Evolutionary conservation across 1,140 invertebrate genomes (phyloP), one percentile per base, ranked within the genome.

Genomic region (Panagrolaimus sp.): DNA sequence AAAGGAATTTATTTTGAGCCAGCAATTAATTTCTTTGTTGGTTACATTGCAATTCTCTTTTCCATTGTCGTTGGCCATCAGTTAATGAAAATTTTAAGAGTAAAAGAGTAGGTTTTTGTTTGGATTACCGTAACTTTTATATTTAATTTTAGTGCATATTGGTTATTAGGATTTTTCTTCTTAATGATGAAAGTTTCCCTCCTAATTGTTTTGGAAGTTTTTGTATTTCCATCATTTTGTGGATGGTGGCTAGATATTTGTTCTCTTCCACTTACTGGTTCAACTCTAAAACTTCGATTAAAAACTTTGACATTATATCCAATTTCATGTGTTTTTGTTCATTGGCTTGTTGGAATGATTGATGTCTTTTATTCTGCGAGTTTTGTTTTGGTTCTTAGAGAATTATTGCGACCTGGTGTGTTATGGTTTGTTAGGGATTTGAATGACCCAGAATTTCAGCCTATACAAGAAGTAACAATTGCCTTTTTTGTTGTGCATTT

Each of bases 201-300:
- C 42, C 83, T 96, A 4, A 90, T 91, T 14, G 91, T 95, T 20
- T 89, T 95, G 13, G 93, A 99, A 87, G 93, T 99, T 70, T 93
- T 94, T 8, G 90, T 98, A 4, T 89, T 99, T 74, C 96, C 96
- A 0, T 84, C 98, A 0, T 89, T 98, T 8, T 98, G 94, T 83
- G 96, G 96, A 14, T 98, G 94, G 92, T 98, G 96, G 95, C 85
- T 99, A 42, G 96, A 99, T 82, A 91, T 99, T 69, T 99, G 96
- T 81, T 96, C 94, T 0, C 84, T 98, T 72, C 68, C 66, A 45
- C 23, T 76, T 31, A 76, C 75, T 48, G 72, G 72, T 9, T 53
- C 82, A 0, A 84, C 84, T 4, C 68, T 87, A 62, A 83, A 87
- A 72, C 86, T 87, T 67, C 82, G 95, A 51, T 90, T 95, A 84